Conservation (phyloP, 2,888 invertebrate species). For the Coelopa pilipes region DNA sequence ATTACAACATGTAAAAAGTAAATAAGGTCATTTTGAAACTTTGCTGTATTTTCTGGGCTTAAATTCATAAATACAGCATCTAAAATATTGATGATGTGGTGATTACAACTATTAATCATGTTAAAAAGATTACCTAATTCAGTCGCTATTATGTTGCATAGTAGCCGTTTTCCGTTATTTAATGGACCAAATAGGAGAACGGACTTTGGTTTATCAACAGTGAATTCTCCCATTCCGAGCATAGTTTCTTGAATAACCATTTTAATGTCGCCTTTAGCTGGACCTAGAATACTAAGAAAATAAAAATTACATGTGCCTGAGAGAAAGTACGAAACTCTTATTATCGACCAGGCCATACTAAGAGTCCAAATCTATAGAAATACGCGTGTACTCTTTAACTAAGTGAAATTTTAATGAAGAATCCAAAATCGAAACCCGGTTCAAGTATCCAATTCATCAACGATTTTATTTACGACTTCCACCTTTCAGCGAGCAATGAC, state of each 20-base stretch:
- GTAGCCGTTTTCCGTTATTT: constrained; percentile 75
- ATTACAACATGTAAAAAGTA: constrained; percentile 73
- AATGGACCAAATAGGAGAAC: constrained; percentile 76
- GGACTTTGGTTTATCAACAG: constrained; percentile 69
- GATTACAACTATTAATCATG: not conserved
- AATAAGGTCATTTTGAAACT: constrained; percentile 72
- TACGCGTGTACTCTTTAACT: too few relatives aligned
- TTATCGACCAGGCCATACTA: too few relatives aligned
- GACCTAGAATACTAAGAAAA: constrained; percentile 53
- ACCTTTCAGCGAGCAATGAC: too few relatives aligned
- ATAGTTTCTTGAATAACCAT: constrained; percentile 69
- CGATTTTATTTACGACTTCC: too few relatives aligned
- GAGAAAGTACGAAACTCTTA: too few relatives aligned
- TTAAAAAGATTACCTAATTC: constrained; percentile 67
- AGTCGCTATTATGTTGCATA: constrained; percentile 77
- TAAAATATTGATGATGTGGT: constrained; percentile 38
- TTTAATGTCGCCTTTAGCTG: constrained; percentile 70
- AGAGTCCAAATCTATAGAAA: too few relatives aligned
- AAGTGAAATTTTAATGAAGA: too few relatives aligned
- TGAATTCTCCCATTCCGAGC: constrained; percentile 62
- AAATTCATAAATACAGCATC: constrained; percentile 74
- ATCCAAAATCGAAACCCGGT: too few relatives aligned
- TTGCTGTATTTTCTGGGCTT: constrained; percentile 72
- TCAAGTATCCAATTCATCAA: too few relatives aligned
- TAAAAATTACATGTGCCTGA: not conserved